Evolutionary conservation across 1,140 invertebrate genomes (phyloP).

Genomic region (Zaprionus kolodkinae): DNA sequence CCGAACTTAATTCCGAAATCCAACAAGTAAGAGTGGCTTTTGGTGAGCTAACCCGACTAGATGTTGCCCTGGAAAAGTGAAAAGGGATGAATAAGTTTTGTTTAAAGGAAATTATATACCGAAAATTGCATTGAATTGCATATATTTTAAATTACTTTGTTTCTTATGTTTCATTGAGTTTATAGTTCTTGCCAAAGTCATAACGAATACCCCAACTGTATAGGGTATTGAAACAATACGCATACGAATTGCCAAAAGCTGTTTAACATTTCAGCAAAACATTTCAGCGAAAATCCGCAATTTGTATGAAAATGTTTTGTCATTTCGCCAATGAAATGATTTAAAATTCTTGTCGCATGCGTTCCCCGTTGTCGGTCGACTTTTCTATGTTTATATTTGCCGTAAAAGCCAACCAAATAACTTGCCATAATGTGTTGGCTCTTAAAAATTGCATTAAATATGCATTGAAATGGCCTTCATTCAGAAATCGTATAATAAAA

Average conservation of each 20-base stretch:
- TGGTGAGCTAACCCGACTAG: background rate
- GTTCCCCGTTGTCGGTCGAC: constrained; percentile 39
- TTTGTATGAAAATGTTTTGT: constrained; percentile 80
- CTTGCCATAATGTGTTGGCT: constrained; percentile 56
- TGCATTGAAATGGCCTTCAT: constrained; percentile 65
- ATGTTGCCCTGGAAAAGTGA: background rate
- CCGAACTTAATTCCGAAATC: constrained; percentile 33
- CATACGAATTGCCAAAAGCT: constrained; percentile 41
- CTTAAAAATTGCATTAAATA: constrained; percentile 81
- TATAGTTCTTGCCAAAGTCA: too few relatives aligned
- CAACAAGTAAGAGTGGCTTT: constrained; percentile 10
- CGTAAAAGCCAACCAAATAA: constrained; percentile 67
- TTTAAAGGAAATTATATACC: background rate
- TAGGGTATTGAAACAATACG: constrained; percentile 61
- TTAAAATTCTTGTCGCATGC: constrained; percentile 78
- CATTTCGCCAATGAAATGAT: constrained; percentile 65
- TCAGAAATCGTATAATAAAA: constrained; percentile 60
- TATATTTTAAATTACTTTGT: too few relatives aligned
- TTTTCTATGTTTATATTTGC: constrained; percentile 79
- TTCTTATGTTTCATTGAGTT: too few relatives aligned
- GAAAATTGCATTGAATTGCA: too few relatives aligned
- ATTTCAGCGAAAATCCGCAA: constrained; percentile 57
- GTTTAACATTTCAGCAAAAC: constrained; percentile 30
- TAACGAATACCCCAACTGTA: background rate
- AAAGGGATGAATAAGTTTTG: background rate